Evolutionary conservation across 1,140 invertebrate species (phyloP), one percentile per base, ranked within the genome.

Genomic region (Lethrus apterus): DNA sequence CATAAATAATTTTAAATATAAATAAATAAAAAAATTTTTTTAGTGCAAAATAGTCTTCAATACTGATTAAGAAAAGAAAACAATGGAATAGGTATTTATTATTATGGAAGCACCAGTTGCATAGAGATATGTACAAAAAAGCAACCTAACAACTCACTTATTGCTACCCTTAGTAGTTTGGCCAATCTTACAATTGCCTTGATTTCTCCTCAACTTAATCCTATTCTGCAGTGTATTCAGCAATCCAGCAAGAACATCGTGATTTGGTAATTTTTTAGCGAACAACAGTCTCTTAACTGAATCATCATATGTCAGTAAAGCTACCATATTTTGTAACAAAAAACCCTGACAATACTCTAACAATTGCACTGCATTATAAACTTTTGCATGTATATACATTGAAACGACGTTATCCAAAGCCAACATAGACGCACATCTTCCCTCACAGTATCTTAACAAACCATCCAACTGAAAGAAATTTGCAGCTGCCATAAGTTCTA

Each of bases 371-470:
- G 89, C 89, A 59, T 87, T 89, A 58, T 93, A 93, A 4, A 91
- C 86, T 80, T 92, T 93, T 23, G 89, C 89, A 62, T 93, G 89
- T 59, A 93, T 91, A 59, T 93, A 93, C 74, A 93, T 88, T 20
- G 88, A 89, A 21, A 92, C 88, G 46, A 93, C 83, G 63, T 92
- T 92, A 57, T 93, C 88, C 38, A 90, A 73, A 59, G 89, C 84
- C 3, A 93, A 79, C 67, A 89, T 80, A 38, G 80, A 76, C 1
- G 89, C 89, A 58, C 88, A 90, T 35, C 86, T 76, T 1, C 82
- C 80, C 67, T 93, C 89, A 57, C 89, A 93, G 59, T 85, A 90
- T 46, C 85, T 67, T 42, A 93, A 71, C 11, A 94, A 70, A 29
- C 86, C 87, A 58, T 92, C 83, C 51, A 94, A 67, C 61, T 92